Base-by-base conservation (phyloP, 2,888 invertebrate species). In the Prenolepis imparis region DNA sequence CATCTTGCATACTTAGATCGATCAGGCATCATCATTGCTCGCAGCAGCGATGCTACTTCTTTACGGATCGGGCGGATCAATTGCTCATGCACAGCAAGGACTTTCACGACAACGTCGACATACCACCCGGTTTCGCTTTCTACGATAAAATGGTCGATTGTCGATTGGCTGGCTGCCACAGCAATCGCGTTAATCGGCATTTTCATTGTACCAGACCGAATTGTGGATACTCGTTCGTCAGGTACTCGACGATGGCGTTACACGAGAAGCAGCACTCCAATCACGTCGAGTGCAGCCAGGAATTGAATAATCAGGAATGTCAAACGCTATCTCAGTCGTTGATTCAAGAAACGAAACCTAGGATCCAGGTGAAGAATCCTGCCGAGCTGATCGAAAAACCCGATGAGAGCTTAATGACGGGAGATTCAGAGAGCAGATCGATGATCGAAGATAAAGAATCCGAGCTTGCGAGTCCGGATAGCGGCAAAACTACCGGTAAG, bases 11-110 rank as follows among this genome's bases (percentile, higher is more conserved):
- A 85, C 95, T 97, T 81, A 95, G 96, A 89, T 96, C 96, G 5
- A 96, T 96, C 87, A 96, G 97, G 67, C 99, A 99, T 94, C 97
- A 97, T 92, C 99, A 99, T 94, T 99, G 98, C 95, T 97, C 97
- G 63, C 97, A 98, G 90, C 96, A 96, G 15, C 95, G 97, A 90
- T 99, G 98, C 93, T 97, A 98, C 92, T 98, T 97, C 91, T 97
- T 97, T 12, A 97, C 98, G 0, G 97, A 98, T 93, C 96, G 97
- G 68, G 97, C 97, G 83, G 97, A 97, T 86, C 96, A 97, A 55
- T 96, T 98, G 90, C 96, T 97, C 84, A 96, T 97, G 90, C 98
- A 98, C 93, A 97, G 98, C 94, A 96, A 97, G 91, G 98, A 98
- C 94, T 98, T 97, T 91, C 98, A 98, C 94, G 97, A 97, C 87